Percentiles rank a stretch among this genome's conserved stretches.
Conservation (phyloP, 1,140 invertebrate species). For the Drosophila kepulauana region DNA sequence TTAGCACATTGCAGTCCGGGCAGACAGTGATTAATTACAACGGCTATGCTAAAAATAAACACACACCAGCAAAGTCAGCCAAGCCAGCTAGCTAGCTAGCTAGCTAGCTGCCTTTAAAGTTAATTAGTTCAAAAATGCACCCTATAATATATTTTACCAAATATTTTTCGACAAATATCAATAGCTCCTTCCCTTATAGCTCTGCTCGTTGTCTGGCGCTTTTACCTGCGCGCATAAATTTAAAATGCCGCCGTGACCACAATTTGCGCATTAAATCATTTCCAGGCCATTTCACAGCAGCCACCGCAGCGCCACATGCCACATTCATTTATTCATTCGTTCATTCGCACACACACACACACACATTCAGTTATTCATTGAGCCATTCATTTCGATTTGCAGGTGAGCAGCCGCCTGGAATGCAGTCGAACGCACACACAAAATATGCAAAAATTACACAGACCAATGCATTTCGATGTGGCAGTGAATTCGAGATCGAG, state of each 20-base stretch:
- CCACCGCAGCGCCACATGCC: constrained; percentile 67
- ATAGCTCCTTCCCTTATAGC: not conserved
- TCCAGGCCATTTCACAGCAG: constrained; percentile 80
- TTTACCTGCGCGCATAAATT: constrained; percentile 75
- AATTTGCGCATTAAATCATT: constrained; percentile 83
- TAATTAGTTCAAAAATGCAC: constrained; percentile 75
- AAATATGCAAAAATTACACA: constrained; percentile 82
- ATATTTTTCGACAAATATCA: constrained; percentile 38
- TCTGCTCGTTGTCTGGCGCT: not conserved
- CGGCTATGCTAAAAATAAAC: constrained; percentile 57
- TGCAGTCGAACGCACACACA: constrained; percentile 49
- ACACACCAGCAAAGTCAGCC: constrained; percentile 22
- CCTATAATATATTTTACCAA: constrained; percentile 39
- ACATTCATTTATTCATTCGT: constrained; percentile 53
- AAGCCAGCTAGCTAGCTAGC: not conserved
- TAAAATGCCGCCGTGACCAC: constrained; percentile 74
- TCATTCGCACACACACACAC: constrained; percentile 19
- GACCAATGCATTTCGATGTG: constrained; percentile 56
- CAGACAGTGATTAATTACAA: constrained; percentile 82
- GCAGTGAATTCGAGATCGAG: not conserved
- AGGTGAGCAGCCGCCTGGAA: constrained; percentile 79
- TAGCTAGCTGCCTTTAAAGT: constrained; percentile 60
- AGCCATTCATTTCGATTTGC: constrained; percentile 71
- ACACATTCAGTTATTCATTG: constrained; percentile 35
- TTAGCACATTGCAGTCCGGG: constrained; percentile 73